Percentiles rank a stretch among this genome's conserved stretches.
Conservation (phyloP, 2,113 vertebrate species). For the Otocyon megalotis region DNA sequence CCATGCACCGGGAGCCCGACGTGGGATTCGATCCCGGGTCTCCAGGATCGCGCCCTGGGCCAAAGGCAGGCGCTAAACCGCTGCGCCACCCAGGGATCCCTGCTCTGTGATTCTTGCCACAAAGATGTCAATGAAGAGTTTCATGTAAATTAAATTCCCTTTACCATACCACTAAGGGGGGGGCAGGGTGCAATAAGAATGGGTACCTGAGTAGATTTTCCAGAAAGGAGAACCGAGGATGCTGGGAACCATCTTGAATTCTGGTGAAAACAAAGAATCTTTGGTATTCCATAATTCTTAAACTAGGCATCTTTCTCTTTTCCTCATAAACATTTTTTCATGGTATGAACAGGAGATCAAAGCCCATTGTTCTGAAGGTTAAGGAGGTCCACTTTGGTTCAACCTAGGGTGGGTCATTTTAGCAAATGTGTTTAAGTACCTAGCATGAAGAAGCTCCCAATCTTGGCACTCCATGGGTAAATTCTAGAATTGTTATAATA, state of each 20-base stretch:
- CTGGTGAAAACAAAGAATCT: constrained; percentile 66
- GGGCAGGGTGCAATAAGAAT: constrained; percentile 34
- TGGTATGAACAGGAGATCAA: not conserved
- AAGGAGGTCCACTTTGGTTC: not conserved
- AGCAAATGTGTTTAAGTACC: not conserved
- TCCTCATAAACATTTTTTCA: not conserved
- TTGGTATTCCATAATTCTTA: constrained; percentile 45
- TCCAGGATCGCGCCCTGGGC: no score
- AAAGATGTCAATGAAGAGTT: not conserved
- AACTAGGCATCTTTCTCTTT: constrained; percentile 20
- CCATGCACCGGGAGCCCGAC: no score
- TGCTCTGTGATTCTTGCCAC: constrained; percentile 9
- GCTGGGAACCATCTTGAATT: constrained; percentile 65
- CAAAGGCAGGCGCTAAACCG: no score
- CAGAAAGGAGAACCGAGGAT: constrained; percentile 66
- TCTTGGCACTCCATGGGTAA: not conserved
- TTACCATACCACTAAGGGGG: not conserved
- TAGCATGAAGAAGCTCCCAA: not conserved
- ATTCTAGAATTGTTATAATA: not conserved
- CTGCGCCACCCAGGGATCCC: not conserved
- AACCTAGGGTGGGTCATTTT: not conserved
- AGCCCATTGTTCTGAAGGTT: not conserved
- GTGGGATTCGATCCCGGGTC: no score
- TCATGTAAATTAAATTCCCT: not conserved
- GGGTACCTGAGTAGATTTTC: constrained; percentile 53